phyloP scores from a whole-genome alignment of 2,113 vertebrate genomes.

The Sceloporus undulatus region DNA sequence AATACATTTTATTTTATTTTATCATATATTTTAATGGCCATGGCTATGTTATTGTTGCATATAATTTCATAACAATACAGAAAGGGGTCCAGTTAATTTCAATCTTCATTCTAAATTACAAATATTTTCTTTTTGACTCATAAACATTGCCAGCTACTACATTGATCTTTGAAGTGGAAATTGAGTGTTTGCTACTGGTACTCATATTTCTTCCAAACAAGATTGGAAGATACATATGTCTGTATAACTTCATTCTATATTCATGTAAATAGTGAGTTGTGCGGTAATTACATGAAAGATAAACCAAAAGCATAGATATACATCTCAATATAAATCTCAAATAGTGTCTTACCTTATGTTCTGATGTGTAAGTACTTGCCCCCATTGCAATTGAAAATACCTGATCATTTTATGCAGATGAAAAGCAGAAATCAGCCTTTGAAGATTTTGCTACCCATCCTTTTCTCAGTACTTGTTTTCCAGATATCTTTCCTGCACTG shows the following conservation, averaged over 20 bases:
- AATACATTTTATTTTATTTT: too few relatives aligned
- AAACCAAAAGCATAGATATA: slow-evolving; percentile 24
- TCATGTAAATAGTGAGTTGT: slow-evolving; percentile 6
- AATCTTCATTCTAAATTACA: too few relatives aligned
- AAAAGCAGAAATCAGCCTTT: slow-evolving; percentile 72
- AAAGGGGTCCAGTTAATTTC: too few relatives aligned
- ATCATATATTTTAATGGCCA: too few relatives aligned
- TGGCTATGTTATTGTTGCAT: too few relatives aligned
- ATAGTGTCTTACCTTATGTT: neutral
- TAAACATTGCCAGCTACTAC: too few relatives aligned
- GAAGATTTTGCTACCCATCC: slow-evolving; percentile 60
- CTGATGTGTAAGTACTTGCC: neutral
- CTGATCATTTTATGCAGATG: slow-evolving; percentile 67
- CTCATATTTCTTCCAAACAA: neutral
- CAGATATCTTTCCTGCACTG: slow-evolving; percentile 32
- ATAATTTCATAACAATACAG: too few relatives aligned
- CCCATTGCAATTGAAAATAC: slow-evolving; percentile 25
- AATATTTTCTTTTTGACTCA: too few relatives aligned
- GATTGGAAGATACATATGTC: neutral
- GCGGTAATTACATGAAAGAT: neutral
- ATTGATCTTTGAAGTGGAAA: neutral
- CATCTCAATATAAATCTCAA: neutral
- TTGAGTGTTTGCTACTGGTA: neutral
- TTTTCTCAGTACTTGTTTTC: slow-evolving; percentile 69
- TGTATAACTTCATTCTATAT: neutral